Percentiles rank a stretch among this genome's conserved stretches.
Evolutionary conservation across 2,888 invertebrate species (phyloP).

Genomic region (Leptura quadrifasciata): DNA sequence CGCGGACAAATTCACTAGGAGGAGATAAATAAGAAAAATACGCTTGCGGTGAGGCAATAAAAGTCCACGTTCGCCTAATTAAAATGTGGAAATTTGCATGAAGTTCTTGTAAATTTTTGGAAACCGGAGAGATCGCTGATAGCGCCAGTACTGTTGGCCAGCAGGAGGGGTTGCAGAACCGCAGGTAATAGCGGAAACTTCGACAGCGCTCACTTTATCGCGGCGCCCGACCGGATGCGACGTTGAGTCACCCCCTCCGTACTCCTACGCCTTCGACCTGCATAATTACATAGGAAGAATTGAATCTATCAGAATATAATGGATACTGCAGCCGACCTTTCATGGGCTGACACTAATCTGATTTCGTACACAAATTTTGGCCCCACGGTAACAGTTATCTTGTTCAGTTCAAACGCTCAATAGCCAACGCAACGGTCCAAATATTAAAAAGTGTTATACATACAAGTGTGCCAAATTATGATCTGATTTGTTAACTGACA

Average conservation of each 20-base stretch:
- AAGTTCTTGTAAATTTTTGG: slow-evolving; percentile 39
- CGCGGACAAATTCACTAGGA: background rate
- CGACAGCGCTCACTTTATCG: slow-evolving; percentile 58
- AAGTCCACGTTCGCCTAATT: slow-evolving; percentile 11
- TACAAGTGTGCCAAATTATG: no score
- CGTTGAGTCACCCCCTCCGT: slow-evolving; percentile 56
- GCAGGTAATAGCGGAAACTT: slow-evolving; percentile 62
- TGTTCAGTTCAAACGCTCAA: no score
- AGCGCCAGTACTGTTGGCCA: slow-evolving; percentile 12
- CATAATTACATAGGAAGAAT: slow-evolving; percentile 53
- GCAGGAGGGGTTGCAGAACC: slow-evolving; percentile 8
- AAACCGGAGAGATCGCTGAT: slow-evolving; percentile 38
- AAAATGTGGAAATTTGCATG: slow-evolving; percentile 40
- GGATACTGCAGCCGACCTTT: slow-evolving; percentile 28
- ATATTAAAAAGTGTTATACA: no score
- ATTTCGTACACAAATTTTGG: background rate
- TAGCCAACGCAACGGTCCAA: no score
- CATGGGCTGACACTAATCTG: background rate
- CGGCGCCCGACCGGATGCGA: slow-evolving; percentile 55
- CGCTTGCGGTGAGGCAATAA: background rate
- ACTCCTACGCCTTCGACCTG: slow-evolving; percentile 48
- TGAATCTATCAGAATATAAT: slow-evolving; percentile 41
- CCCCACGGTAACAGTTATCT: background rate
- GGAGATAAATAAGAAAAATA: background rate
- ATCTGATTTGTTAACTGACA: no score